Percentiles rank a stretch among this genome's conserved stretches.
phyloP scores from a whole-genome alignment of 2,888 invertebrate genomes.

The Magallana nippona region DNA sequence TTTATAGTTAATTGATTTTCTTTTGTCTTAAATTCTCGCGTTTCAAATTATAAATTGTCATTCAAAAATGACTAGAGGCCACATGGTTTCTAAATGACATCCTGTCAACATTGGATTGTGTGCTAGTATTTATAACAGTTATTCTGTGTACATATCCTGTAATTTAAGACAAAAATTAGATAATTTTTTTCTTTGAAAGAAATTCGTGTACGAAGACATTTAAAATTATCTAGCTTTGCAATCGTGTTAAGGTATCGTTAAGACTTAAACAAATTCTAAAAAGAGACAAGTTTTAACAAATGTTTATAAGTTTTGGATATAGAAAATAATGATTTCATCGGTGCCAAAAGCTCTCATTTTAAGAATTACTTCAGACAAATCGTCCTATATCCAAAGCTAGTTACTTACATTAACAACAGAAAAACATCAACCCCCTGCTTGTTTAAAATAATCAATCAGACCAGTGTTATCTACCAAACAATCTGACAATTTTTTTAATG shows the following conservation, averaged over 20 bases:
- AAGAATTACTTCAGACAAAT: no score
- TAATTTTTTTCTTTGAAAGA: background rate
- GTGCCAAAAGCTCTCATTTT: background rate
- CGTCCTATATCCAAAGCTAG: background rate
- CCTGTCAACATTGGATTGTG: background rate
- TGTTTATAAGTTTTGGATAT: no score
- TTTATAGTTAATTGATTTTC: background rate
- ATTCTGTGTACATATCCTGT: background rate
- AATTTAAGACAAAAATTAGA: conserved; percentile 14
- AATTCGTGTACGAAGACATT: background rate
- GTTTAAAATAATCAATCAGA: conserved; percentile 6
- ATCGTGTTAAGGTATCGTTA: background rate
- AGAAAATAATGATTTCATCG: background rate
- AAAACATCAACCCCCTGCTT: background rate
- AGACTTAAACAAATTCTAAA: background rate
- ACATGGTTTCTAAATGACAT: no score
- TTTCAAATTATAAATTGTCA: no score
- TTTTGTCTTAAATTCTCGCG: no score
- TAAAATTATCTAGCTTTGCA: background rate
- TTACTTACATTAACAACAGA: background rate
- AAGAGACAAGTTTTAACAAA: background rate
- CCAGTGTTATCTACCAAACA: background rate
- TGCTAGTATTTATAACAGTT: background rate
- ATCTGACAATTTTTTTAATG: conserved; percentile 1
- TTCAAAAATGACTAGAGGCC: no score